Evolutionary conservation across 1,140 invertebrate genomes (phyloP), one percentile per base, ranked within the genome.

Genomic region (Platorchestia sp.): DNA sequence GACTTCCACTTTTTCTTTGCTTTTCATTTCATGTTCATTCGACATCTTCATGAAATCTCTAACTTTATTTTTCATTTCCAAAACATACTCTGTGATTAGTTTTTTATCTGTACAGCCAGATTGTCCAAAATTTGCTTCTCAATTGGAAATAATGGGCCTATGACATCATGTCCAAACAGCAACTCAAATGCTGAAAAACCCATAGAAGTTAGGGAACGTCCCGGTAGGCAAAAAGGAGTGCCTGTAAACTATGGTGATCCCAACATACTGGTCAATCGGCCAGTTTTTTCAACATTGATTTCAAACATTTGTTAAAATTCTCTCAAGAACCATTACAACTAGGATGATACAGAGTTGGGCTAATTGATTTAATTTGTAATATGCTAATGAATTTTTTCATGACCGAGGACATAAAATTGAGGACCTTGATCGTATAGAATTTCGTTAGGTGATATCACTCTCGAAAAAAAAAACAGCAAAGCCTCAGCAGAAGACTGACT

Each of bases 301-400:
- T 89, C 22, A 89, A 42, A 89, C 86, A 89, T 89, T 89, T 89
- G 41, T 89, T 89, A 89, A 89, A 89, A 89, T 89, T 89, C 41
- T 89, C 86, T 27, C 86, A 89, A 89, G 22, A n/a, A 10, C 86
- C 86, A 42, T 89, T 89, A 89, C 86, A 89, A n/a, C 41, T 22
- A 27, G 86, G 86, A 89, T 89, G 22, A 89, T 89, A 89, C 10
- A n/a, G 86, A 41, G 86, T 36, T 36, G 86, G 19, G 10, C 10
- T 27, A 89, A 89, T 89, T 16, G 22, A 22, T 89, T 89, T 89
- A n/a, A 89, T 89, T 89, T 89, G 86, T 41, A 89, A 42, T 10
- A 89, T 10, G 10, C 41, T 22, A 42, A 10, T 89, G 41, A 89
- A 89, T 89, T 89, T 89, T 36, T 36, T 22, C 86, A 89, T 89